phyloP scores from a whole-genome alignment of 2,888 invertebrate species.

The Acanthosepion lycidas region DNA sequence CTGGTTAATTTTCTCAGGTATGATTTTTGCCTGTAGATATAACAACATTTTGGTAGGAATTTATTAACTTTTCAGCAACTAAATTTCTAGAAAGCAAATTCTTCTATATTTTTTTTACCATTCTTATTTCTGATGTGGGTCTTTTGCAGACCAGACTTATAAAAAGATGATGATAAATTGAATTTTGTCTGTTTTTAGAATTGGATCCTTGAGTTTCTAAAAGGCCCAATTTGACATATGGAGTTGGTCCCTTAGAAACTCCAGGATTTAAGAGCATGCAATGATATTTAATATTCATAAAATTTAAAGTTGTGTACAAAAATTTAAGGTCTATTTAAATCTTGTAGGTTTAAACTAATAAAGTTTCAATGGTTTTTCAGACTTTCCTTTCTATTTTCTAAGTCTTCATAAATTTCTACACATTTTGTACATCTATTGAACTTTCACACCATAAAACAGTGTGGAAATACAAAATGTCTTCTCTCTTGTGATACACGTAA shows the following conservation, averaged over 20 bases:
- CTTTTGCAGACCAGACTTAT: background rate
- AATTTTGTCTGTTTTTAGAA: too few species aligned
- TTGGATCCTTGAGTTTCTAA: too few species aligned
- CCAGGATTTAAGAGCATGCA: too few species aligned
- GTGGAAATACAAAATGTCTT: too few species aligned
- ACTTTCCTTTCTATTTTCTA: background rate
- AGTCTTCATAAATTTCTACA: background rate
- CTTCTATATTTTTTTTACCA: background rate
- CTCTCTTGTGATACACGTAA: too few species aligned
- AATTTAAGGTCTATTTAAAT: background rate
- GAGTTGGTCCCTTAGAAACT: too few species aligned
- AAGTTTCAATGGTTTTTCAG: background rate
- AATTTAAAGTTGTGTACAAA: background rate
- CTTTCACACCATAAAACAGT: background rate
- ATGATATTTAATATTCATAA: too few species aligned
- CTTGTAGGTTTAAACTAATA: background rate
- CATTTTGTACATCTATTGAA: background rate
- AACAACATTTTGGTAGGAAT: too few species aligned
- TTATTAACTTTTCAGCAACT: background rate
- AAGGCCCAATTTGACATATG: too few species aligned
- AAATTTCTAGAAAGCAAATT: too few species aligned
- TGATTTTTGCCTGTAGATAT: too few species aligned
- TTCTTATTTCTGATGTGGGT: background rate
- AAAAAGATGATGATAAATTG: background rate
- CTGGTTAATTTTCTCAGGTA: too few species aligned